These are phyloP conservation scores for Panagrolaimus sp. DNA, from an alignment of 1,140 invertebrate genomes.

Conservation along the genomic window DNA sequence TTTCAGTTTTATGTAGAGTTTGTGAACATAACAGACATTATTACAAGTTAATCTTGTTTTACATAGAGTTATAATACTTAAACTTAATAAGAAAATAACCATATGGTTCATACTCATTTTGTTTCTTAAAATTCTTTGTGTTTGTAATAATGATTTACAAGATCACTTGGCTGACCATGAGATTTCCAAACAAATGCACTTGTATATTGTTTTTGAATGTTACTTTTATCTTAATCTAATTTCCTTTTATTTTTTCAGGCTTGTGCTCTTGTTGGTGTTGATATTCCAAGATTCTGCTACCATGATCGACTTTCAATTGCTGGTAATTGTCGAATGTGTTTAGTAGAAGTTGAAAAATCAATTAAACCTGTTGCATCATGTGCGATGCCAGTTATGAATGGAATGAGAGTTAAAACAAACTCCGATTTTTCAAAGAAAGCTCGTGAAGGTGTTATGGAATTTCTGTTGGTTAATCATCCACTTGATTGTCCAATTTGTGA, in stretches of 20 bases:
- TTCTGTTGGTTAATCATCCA: constrained; percentile 93
- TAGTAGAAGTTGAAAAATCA: constrained; percentile 96
- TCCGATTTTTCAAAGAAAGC: constrained; percentile 89
- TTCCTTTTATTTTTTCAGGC: constrained; percentile 69
- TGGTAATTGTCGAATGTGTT: constrained; percentile 97
- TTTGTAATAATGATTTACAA: too few relatives aligned
- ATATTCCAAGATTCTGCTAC: constrained; percentile 98
- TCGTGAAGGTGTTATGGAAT: constrained; percentile 94
- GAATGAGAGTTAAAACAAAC: constrained; percentile 90
- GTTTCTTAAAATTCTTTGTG: too few relatives aligned
- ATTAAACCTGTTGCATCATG: constrained; percentile 94
- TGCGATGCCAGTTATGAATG: constrained; percentile 99
- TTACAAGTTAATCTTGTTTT: too few relatives aligned
- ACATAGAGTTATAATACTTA: too few relatives aligned
- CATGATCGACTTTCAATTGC: constrained; percentile 95
- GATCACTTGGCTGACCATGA: too few relatives aligned
- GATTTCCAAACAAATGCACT: too few relatives aligned
- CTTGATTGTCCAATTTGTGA: constrained; percentile 99
- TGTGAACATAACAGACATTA: constrained; percentile 80
- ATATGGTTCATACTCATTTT: too few relatives aligned
- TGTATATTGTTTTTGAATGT: too few relatives aligned
- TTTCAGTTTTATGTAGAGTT: constrained; percentile 73
- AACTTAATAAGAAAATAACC: too few relatives aligned
- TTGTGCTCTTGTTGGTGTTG: constrained; percentile 85
- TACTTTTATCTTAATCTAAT: not conserved